Evolutionary conservation across 2,888 invertebrate genomes (phyloP).

Genomic region (Lithophane socia): DNA sequence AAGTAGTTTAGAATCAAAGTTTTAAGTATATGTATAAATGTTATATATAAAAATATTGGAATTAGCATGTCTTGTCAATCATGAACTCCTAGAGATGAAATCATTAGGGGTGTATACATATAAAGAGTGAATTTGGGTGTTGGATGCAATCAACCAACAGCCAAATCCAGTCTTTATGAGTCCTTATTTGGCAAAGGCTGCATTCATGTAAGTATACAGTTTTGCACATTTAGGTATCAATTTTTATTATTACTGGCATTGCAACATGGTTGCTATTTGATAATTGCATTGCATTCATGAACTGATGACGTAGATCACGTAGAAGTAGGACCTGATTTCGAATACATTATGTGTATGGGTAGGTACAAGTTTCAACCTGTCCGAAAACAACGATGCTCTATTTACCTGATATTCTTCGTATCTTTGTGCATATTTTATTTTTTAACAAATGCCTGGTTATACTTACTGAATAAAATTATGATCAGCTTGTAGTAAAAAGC

Average conservation of each 20-base stretch:
- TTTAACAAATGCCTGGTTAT: neutral
- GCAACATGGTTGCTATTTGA: neutral
- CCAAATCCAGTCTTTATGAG: too few relatives aligned
- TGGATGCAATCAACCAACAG: neutral
- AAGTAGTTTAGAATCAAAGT: too few relatives aligned
- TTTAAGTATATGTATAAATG: too few relatives aligned
- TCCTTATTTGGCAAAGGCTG: neutral
- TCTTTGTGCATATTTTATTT: neutral
- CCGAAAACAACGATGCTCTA: neutral
- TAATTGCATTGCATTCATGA: neutral
- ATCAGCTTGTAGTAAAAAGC: neutral
- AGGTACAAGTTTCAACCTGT: slow-evolving; percentile 42
- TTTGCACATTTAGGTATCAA: neutral
- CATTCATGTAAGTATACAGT: too few relatives aligned
- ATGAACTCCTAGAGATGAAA: neutral
- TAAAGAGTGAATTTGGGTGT: too few relatives aligned
- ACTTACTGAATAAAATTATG: neutral
- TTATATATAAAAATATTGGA: neutral
- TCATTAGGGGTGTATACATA: neutral
- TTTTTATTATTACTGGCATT: neutral
- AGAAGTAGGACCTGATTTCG: neutral
- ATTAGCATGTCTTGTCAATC: neutral
- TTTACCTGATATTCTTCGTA: neutral
- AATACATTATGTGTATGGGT: too few relatives aligned
- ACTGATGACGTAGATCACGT: neutral